These are phyloP conservation scores for Pitta sordida DNA, from an alignment of 2,113 vertebrate genomes.

Conservation along the genomic window DNA sequence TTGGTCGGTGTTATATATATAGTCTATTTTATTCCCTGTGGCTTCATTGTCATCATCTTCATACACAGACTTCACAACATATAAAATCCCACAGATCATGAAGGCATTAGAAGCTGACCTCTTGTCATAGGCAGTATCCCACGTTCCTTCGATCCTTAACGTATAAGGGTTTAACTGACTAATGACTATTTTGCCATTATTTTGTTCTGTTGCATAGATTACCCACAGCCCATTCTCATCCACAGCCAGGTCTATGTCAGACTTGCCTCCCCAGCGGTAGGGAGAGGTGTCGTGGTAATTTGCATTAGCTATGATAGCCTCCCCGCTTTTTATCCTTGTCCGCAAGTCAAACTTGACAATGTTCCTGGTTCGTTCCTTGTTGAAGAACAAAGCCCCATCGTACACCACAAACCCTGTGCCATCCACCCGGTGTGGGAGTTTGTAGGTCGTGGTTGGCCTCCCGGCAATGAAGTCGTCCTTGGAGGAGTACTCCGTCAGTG, in stretches of 20 bases:
- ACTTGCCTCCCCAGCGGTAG: slow-evolving; percentile 98
- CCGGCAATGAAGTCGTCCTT: slow-evolving; percentile 98
- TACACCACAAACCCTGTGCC: slow-evolving; percentile 98
- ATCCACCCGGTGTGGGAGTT: slow-evolving; percentile 94
- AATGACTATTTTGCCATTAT: slow-evolving; percentile 96
- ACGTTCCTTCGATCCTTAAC: slow-evolving; percentile 91
- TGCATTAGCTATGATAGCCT: slow-evolving; percentile 95
- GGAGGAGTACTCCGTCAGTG: slow-evolving; percentile 93
- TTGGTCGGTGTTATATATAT: slow-evolving; percentile 97
- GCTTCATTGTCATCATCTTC: slow-evolving; percentile 98
- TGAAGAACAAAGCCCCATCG: slow-evolving; percentile 96
- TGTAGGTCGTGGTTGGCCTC: slow-evolving; percentile 94
- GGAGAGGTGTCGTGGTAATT: slow-evolving; percentile 99
- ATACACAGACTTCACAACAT: slow-evolving; percentile 95
- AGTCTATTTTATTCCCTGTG: slow-evolving; percentile 98
- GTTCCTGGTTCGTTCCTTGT: slow-evolving; percentile 97
- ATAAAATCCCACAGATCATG: slow-evolving; percentile 98
- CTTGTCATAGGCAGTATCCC: slow-evolving; percentile 98
- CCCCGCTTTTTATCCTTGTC: slow-evolving; percentile 96
- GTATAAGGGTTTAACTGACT: slow-evolving; percentile 98
- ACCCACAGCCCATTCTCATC: slow-evolving; percentile 99
- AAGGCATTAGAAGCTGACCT: slow-evolving; percentile 98
- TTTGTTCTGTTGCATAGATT: slow-evolving; percentile 98
- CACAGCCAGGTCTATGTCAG: slow-evolving; percentile 95
- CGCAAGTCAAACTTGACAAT: slow-evolving; percentile 97